Base-by-base conservation (phyloP, 2,797 vertebrate genomes). In the Tokudaia muenninki region DNA sequence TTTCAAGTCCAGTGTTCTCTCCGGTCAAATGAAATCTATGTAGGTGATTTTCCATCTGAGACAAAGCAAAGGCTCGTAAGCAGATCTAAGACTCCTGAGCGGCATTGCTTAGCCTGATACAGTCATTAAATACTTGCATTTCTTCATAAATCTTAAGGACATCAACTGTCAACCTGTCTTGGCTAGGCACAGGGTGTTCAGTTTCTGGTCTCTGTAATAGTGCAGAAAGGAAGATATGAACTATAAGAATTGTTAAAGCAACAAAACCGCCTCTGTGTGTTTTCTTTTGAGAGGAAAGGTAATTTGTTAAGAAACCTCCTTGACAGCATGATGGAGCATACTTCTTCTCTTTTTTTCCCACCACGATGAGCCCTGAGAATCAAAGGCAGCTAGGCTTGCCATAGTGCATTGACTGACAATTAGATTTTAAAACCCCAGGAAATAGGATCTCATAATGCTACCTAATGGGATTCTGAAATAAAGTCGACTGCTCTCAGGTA, bases 251-350 rank as follows among this genome's bases (percentile, higher is more conserved):
- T 98, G 97, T 98, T 98, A 98, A 98, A 98, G 94, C 98, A 98
- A 98, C 98, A 98, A 97, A 98, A 98, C 99, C 98, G 97, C 98
- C 98, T 99, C 98, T 98, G 93, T 97, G 98, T 99, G 98, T 99
- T 99, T 99, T 98, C 97, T 99, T 99, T 98, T 97, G 98, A 99
- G 98, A 98, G 98, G 98, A 98, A 99, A 99, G 98, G 98, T 99
- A 99, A 99, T 99, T 99, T 99, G 99, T 99, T 99, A 99, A 98
- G 99, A 99, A 99, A 98, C 98, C 97, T 98, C 90, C 97, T 98
- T 99, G 99, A 99, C 99, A 99, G 99, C 98, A 99, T 99, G 99
- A 99, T 99, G 98, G 99, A 99, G 98, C 98, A 98, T 98, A 98
- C 98, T 98, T 98, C 99, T 98, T 99, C 99, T 99, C 98, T 98